phyloP scores from a whole-genome alignment of 2,797 vertebrate genomes.

The Sebastes minor region DNA sequence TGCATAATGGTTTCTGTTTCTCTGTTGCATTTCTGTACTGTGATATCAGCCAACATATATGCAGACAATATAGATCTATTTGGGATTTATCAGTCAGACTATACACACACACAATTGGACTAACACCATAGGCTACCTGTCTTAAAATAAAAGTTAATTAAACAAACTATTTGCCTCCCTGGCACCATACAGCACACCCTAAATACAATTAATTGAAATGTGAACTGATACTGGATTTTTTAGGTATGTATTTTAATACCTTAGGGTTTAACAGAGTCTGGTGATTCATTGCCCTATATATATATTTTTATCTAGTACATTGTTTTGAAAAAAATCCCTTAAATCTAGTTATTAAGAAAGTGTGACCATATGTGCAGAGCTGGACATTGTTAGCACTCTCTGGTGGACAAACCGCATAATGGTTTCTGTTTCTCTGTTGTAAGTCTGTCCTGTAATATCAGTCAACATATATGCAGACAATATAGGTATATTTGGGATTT shows the following conservation, averaged over 20 bases:
- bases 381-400: neutral
- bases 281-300: neutral
- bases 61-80: no score
- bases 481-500: neutral
- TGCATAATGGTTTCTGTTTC: no score
- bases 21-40: no score
- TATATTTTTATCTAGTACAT: neutral
- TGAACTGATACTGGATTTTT: neutral
- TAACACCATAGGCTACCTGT: neutral
- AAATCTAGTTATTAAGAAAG: neutral
- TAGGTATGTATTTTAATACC: neutral
- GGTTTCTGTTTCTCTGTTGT: no score
- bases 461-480: no score
- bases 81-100: neutral
- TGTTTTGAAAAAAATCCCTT: neutral
- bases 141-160: neutral
- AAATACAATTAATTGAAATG: neutral
- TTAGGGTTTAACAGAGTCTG: neutral
- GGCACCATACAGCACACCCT: no score
- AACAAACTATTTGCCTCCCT: no score
- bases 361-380: neutral
- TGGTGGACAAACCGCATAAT: conserved; percentile 8
- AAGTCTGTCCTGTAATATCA: neutral
- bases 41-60: neutral
- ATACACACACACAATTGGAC: neutral